Percentiles rank a stretch among this genome's conserved stretches.
These are phyloP conservation scores for Drosophila quadrilineata DNA, from an alignment of 1,140 invertebrate species.

Conservation along the genomic window DNA sequence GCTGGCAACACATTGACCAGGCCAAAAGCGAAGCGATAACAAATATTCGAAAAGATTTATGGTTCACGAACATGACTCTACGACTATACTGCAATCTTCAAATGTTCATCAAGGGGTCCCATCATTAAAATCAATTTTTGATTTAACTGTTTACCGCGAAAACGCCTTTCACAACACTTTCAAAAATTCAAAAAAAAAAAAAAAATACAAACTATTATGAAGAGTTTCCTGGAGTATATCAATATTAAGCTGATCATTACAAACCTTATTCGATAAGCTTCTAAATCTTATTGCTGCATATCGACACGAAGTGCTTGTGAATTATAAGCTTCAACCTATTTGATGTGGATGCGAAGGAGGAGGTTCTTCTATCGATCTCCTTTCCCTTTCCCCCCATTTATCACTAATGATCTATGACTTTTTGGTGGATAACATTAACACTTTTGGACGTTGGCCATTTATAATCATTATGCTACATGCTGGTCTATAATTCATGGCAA, in stretches of 20 bases:
- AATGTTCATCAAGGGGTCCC: constrained; percentile 7
- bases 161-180: constrained; percentile 22
- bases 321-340: too few relatives aligned
- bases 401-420: constrained; percentile 13
- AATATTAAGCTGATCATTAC: not conserved
- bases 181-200: too few relatives aligned
- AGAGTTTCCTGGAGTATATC: not conserved
- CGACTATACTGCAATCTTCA: constrained; percentile 25
- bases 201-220: too few relatives aligned
- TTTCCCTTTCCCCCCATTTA: too few relatives aligned
- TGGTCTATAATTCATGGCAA: not conserved
- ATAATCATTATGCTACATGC: constrained; percentile 1
- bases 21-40: constrained; percentile 46
- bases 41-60: constrained; percentile 52
- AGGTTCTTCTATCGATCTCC: too few relatives aligned
- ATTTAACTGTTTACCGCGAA: constrained; percentile 15
- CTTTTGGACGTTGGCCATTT: not conserved
- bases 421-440: constrained; percentile 1
- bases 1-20: constrained; percentile 39
- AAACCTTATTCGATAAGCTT: too few relatives aligned
- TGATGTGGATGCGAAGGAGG: not conserved
- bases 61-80: constrained; percentile 60
- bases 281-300: too few relatives aligned
- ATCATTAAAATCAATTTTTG: constrained; percentile 72
- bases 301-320: too few relatives aligned